Percentiles rank a stretch among this genome's conserved stretches.
These are phyloP conservation scores for Sesia bembeciformis DNA, from an alignment of 2,888 invertebrate genomes.

Conservation along the genomic window DNA sequence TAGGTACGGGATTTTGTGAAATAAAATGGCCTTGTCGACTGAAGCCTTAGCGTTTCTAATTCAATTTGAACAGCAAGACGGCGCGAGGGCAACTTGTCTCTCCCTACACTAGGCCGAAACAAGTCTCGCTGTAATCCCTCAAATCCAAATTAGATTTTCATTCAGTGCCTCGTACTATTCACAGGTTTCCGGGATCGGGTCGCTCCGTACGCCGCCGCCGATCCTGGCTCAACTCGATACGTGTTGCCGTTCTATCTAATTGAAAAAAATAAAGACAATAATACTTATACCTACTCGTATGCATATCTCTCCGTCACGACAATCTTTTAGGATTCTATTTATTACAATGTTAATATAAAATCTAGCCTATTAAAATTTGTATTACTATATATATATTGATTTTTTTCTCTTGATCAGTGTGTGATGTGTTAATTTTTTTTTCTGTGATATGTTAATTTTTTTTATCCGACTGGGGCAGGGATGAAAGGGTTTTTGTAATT, in stretches of 20 bases:
- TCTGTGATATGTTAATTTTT: background rate
- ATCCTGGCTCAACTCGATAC: constrained; percentile 39
- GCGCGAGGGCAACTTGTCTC: constrained; percentile 28
- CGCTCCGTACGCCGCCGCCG: constrained; percentile 15
- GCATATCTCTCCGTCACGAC: background rate
- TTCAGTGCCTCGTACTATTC: constrained; percentile 63
- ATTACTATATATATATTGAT: background rate
- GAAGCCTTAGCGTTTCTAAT: constrained; percentile 46
- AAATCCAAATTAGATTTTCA: constrained; percentile 74
- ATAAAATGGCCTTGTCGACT: constrained; percentile 30
- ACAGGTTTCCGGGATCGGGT: constrained; percentile 26
- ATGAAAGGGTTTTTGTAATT: background rate
- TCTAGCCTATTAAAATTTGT: background rate
- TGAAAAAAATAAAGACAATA: constrained; percentile 28
- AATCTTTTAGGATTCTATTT: background rate
- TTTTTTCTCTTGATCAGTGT: background rate
- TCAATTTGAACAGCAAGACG: constrained; percentile 51
- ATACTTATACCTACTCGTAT: background rate
- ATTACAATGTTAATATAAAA: background rate
- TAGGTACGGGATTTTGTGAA: constrained; percentile 27
- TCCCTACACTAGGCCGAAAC: constrained; percentile 64
- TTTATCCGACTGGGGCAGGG: too few species aligned
- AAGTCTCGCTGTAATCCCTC: constrained; percentile 66
- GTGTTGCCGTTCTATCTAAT: constrained; percentile 22
- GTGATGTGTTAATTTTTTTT: background rate